Evolutionary conservation across 2,113 vertebrate genomes (phyloP).

Genomic region (Uropsilus gracilis): DNA sequence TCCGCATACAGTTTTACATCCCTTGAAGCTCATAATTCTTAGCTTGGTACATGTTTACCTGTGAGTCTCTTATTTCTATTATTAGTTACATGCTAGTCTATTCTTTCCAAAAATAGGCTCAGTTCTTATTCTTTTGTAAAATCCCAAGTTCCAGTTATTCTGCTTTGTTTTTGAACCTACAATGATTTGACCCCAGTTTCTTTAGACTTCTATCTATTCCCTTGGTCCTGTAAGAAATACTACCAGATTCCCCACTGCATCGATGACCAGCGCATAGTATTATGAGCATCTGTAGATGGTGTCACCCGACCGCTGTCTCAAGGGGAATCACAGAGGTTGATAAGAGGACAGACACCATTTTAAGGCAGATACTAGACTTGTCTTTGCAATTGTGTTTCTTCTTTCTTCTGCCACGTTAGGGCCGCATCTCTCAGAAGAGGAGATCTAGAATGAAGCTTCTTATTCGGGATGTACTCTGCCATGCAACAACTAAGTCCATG

Average conservation of each 20-base stretch:
- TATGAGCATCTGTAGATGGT: neutral
- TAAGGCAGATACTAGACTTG: neutral
- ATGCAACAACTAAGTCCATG: conserved; percentile 69
- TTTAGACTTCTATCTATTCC: neutral
- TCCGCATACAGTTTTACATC: neutral
- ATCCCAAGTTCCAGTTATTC: neutral
- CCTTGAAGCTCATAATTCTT: neutral
- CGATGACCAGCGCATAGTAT: fast-evolving
- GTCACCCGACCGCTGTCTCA: neutral
- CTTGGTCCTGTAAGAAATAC: neutral
- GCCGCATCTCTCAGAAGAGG: conserved; percentile 63
- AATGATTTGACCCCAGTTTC: neutral
- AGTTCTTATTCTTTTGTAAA: neutral
- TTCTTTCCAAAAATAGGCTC: neutral
- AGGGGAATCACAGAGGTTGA: neutral
- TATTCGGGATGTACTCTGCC: conserved; percentile 76
- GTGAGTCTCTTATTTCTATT: too few species aligned
- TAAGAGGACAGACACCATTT: fast-evolving
- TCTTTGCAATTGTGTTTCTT: neutral
- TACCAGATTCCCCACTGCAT: neutral
- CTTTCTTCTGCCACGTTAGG: conserved; percentile 55
- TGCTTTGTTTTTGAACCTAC: neutral
- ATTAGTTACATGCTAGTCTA: too few species aligned
- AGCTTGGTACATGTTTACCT: neutral
- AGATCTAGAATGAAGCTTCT: conserved; percentile 62